Evolutionary conservation across 2,113 vertebrate genomes (phyloP), one percentile per base, ranked within the genome.

Genomic region (Bufo gargarizans): DNA sequence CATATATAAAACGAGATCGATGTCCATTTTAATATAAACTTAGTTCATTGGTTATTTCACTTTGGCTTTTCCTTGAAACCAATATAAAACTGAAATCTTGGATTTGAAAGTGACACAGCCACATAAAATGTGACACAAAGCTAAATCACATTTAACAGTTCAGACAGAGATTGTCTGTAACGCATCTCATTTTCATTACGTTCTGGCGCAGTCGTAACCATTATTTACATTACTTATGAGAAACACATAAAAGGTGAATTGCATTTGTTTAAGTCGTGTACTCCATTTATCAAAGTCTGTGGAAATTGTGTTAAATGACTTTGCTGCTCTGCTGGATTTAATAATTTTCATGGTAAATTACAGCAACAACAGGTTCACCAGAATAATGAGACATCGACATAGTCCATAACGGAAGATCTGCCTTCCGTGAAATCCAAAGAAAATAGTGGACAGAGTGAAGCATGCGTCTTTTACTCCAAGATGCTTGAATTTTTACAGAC

Each of bases 201-300:
- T 58, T 55, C 80, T 77, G 87, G 71, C 79, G 61, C 80, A 83
- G 80, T 84, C 58, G 80, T 65, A 84, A 83, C 77, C 69, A 88
- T 43, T 88, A 65, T 88, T 88, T 88, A 77, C 87, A 6, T 88
- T 84, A 74, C 47, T 84, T 88, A 88, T 82, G 80, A 83, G 71
- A 59, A 88, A 88, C 69, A 78, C 76, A 83, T 83, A 88, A 83
- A 82, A 88, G 71, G 87, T 88, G 87, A 88, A 88, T 77, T 88
- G 80, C 71, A 88, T 77, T 83, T 83, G 80, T 88, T 88, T 88
- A 77, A 84, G 71, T 47, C 87, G 55, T 84, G 81, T 88, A 84
- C 80, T 88, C 82, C 87, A 88, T 88, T 84, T 88, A 88, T 88
- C 80, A 83, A 76, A 88, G 86, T 88, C 86, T 82, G 55, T 82